Base-by-base conservation (phyloP, 2,113 vertebrate genomes). In the Cyphotilapia sp. region DNA sequence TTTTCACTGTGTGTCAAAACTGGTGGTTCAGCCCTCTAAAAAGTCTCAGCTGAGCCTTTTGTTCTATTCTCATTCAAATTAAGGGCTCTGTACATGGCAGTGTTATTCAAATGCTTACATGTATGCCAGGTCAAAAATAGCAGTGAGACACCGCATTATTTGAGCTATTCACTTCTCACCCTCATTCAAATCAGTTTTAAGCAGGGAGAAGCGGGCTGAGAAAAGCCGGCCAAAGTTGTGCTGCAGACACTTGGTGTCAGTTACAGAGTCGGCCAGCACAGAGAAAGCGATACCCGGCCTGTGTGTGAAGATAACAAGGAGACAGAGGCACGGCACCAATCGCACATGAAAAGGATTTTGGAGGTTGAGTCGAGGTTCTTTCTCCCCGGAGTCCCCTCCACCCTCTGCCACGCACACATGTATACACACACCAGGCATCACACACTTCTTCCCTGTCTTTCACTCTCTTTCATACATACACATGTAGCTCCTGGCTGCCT, bases 341-440 rank as follows among this genome's bases (percentile, higher is more conserved):
- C 90, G 29, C 90, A 93, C 91, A 93, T 94, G 87, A 95, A 95
- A 94, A 91, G 87, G 88, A 88, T 92, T 92, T 81, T 87, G 49
- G 87, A 91, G 91, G 84, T 85, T 92, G 90, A 89, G 74, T 80
- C 10, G 82, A 87, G 88, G 76, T 56, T 93, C 89, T 81, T 81
- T 66, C 78, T 86, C 93, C 89, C 92, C 57, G n/a, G 89, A 92
- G 90, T 86, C 86, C 80, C 49, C 51, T n/a, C 85, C 51, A 69
- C 81, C 81, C 85, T 85, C 80, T 2, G 5, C 74, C 86, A 3
- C 81, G 3, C 84, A 57, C 80, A 74, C 83, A 76, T 88, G 80
- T 66, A 82, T 40, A 80, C 22, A 80, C 82, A 81, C 87, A 87
- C 54, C 59, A 80, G 8, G 16, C 59, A 91, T 56, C 83, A 69